Evolutionary conservation across 2,797 vertebrate species (phyloP).

Genomic region (Gobionotothen gibberifrons): DNA sequence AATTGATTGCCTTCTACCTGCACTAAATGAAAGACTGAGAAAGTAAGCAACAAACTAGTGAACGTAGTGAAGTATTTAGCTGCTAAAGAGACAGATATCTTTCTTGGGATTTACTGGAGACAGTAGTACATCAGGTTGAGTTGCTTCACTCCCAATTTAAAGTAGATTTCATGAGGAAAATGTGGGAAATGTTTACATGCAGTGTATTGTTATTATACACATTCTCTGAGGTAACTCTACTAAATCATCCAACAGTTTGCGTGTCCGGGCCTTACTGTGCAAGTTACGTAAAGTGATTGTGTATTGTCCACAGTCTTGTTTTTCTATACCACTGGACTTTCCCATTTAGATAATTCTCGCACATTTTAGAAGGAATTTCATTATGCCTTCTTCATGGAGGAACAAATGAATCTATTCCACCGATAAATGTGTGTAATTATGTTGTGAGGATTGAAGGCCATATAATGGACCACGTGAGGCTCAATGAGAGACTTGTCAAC

Average conservation of each 20-base stretch:
- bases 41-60: not conserved
- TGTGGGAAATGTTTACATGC: not conserved
- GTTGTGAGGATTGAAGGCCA: conserved; percentile 73
- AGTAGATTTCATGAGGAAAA: conserved; percentile 3
- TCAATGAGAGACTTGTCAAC: conserved; percentile 81
- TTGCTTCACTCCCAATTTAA: not conserved
- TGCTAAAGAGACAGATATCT: not conserved
- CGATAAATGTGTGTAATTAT: conserved; percentile 66
- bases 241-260: not conserved
- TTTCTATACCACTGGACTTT: conserved; percentile 22
- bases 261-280: conserved; percentile 7
- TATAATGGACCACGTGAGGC: conserved; percentile 66
- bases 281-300: conserved; percentile 14
- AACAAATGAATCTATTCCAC: conserved; percentile 66
- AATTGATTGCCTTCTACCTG: not conserved
- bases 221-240: not conserved
- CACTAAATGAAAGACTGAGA: not conserved
- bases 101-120: not conserved
- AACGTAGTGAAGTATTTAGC: not conserved
- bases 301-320: conserved; percentile 5
- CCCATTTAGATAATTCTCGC: conserved; percentile 41
- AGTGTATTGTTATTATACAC: not conserved
- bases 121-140: not conserved
- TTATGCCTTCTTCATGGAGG: conserved; percentile 45
- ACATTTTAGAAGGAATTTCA: conserved; percentile 61